Evolutionary conservation across 1,140 invertebrate genomes (phyloP), one percentile per base, ranked within the genome.

Genomic region (Drosophila mojavensis): DNA sequence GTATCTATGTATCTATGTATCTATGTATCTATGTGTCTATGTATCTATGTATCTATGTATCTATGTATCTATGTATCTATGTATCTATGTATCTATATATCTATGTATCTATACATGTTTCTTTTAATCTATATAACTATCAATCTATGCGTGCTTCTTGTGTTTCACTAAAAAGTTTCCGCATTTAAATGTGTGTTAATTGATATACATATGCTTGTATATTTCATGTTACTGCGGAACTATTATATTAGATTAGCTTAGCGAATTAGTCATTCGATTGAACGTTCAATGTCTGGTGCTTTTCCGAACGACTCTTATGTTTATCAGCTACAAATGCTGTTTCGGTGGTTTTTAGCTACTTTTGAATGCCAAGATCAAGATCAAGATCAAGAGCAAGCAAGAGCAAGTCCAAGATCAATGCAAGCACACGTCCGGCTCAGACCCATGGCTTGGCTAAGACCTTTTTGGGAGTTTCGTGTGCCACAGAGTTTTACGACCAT

Each of bases 361-460:
- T 59, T 82, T 77, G 76, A 88, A 81, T 86, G 79, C 79, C 82
- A 74, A 74, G 66, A 63, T 69, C 71, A 74, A 69, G 65, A 65
- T 54, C 54, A 71, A 43, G 36, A 51, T n/a, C 67, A 81, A 43
- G 36, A 51, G 10, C 67, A 81, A 63, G 62, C 71, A 69, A 69
- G 43, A 65, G 45, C 54, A 65, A 45, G 36, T 45, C 11, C 68
- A 78, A 86, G 78, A 75, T 81, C 78, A 86, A 71, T 67, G 58
- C 55, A 41, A 43, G 47, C 30, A 41, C 73, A 66, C 69, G 74
- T 73, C 63, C 62, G 68, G 51, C 69, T 56, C 56, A 56, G 33
- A 7, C 11, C 36, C 48, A 41, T 30, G 15, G 69, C 55, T 55
- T 45, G 33, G 41, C n/a, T 67, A 56, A 58, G 62, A 62, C 77